phyloP scores from a whole-genome alignment of 2,888 invertebrate genomes.

The Tetranychus truncatus region DNA sequence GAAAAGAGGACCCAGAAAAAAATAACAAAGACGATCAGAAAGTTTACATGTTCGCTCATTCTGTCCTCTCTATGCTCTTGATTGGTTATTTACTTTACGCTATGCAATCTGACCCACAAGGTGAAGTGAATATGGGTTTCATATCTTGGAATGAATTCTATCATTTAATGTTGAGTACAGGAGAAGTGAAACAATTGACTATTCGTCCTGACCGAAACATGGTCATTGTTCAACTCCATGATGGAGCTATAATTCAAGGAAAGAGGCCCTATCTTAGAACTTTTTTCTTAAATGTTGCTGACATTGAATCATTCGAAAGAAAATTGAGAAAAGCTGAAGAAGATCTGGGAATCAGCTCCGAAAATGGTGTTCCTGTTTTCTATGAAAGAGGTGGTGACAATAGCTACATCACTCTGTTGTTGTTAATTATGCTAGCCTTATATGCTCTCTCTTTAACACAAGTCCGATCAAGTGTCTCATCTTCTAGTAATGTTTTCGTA shows the following conservation, averaged over 20 bases:
- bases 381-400: constrained; percentile 49
- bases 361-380: constrained; percentile 53
- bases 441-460: constrained; percentile 34
- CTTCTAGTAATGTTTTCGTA: background rate
- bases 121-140: background rate
- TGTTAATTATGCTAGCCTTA: constrained; percentile 77
- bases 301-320: constrained; percentile 67
- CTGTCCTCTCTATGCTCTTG: background rate
- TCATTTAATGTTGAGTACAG: constrained; percentile 76
- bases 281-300: constrained; percentile 66
- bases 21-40: background rate
- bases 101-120: background rate
- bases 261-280: constrained; percentile 46
- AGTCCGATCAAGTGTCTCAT: background rate
- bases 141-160: constrained; percentile 77
- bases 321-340: constrained; percentile 68
- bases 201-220: constrained; percentile 65
- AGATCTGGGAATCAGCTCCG: constrained; percentile 56
- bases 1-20: background rate
- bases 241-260: constrained; percentile 70
- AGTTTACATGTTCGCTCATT: background rate
- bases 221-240: constrained; percentile 62
- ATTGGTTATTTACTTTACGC: background rate
- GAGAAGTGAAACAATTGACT: constrained; percentile 68
- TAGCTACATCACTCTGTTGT: constrained; percentile 57